Conservation (phyloP, 92 coral and sea anemone species). For the Zoanthus sociatus region DNA sequence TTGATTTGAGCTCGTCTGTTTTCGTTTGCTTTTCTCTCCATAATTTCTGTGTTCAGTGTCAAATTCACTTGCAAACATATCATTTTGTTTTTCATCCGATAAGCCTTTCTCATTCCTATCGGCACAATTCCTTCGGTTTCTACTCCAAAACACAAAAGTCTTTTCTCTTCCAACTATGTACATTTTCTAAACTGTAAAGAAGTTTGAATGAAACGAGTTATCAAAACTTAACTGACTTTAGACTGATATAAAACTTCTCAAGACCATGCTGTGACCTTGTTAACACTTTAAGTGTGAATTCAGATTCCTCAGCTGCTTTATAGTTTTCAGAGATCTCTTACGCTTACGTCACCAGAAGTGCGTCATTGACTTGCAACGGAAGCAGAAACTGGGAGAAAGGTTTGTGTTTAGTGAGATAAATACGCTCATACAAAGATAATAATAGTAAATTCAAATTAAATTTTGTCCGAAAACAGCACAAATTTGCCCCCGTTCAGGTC, state of each 20-base stretch:
- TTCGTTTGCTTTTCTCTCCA: not conserved
- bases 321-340: not conserved
- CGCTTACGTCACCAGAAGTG: not conserved
- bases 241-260: not conserved
- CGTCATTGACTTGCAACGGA: not conserved
- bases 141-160: not conserved
- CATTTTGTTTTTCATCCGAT: not conserved
- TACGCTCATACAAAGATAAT: no score
- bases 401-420: no score
- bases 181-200: not conserved
- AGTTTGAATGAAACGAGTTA: not conserved
- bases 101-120: not conserved
- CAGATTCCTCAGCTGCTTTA: not conserved
- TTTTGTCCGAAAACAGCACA: no score
- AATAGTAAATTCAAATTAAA: no score
- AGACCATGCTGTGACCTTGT: not conserved
- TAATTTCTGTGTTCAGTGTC: not conserved
- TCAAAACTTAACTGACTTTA: not conserved
- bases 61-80: not conserved
- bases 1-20: not conserved
- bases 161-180: constrained; percentile 16
- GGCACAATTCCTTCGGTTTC: not conserved
- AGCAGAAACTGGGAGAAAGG: not conserved
- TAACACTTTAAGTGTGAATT: not conserved
- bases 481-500: no score